Base-by-base conservation (phyloP, 2,113 vertebrate genomes). In the Ammospiza nelsoni region DNA sequence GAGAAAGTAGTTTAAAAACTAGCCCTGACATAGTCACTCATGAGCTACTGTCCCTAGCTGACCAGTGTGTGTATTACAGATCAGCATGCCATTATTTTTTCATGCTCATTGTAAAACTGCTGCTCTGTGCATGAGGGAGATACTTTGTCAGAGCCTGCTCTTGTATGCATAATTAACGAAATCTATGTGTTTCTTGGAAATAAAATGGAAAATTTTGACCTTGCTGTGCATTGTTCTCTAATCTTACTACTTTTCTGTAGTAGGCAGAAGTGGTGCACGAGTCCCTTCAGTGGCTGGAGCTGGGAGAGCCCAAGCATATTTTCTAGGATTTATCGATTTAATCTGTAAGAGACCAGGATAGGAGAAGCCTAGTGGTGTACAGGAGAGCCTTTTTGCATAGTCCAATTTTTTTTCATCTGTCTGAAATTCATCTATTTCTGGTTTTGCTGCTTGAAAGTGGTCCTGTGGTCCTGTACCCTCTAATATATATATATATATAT, bases 201-300 rank as follows among this genome's bases (percentile, higher is more conserved):
- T 72, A n/a, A 65, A 58, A 41, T 83, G 12, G 59, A 76, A 81
- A 73, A 69, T 54, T 79, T 46, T 75, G n/a, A 37, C 20, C 20
- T 87, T 76, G 18, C 16, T 63, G 9, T 3, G 0, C 21, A 1
- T 18, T 71, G 18, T 72, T 85, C 23, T 93, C 22, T 69, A 28
- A 29, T 63, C 21, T 62, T 77, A 29, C 8, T 63, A 7, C 27
- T 73, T 85, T 55, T 10, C 25, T 74, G 4, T 74, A 22, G 23
- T 44, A 76, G 16, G 23, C 54, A 76, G n/a, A 77, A 77, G 20
- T 41, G 10, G 6, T 76, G 7, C 35, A 27, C 0, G 0, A 35
- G 14, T 57, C 39, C 9, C 7, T 82, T 62, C 9, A 44, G 18
- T 66, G 43, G 6, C 15, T 85, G 46, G 16, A 69, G 48, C 35